Evolutionary conservation across 1,140 invertebrate genomes (phyloP), one percentile per base, ranked within the genome.

Genomic region (Hycleus phaleratus): DNA sequence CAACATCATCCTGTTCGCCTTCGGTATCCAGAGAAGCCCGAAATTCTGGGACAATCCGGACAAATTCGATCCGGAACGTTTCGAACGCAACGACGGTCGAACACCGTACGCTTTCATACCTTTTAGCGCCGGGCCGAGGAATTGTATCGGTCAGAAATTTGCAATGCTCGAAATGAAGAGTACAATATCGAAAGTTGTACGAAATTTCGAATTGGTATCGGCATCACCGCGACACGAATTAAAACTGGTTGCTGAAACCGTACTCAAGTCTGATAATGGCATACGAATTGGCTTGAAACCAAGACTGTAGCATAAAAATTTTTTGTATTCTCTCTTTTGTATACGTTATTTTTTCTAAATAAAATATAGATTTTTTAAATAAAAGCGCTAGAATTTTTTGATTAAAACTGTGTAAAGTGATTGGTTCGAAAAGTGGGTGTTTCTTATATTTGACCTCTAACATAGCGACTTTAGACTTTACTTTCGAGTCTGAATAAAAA

Each of bases 61-160:
- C 0, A 67, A 58, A n/a, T 88, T 85, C 64, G 75, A 85, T 73
- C 86, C 86, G 0, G 83, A 87, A 12, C 72, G 84, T 67, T 88
- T 88, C 73, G 66, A 18, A 61, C 64, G n/a, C 69, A 78, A 26
- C 79, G 76, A 69, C 74, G 67, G 9, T 81, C 71, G 58, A 65
- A 75, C 3, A 85, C 84, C 85, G 7, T 87, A 86, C 64, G 82
- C 81, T 38, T 82, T 81, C 46, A n/a, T 42, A 11, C 9, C 40
- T 3, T 42, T 42, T 2, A 42, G 40, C 4, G 40, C 40, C 10
- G 83, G 83, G 6, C 72, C 76, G 6, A 73, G 83, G 38, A 83
- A 84, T 68, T 85, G 83, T 56, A 83, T 85, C 45, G 82, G 75
- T 6, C 73, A 77, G 56, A 77, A 76, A 62, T 77, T 76, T 56